Percentiles rank a stretch among this genome's conserved stretches.
Evolutionary conservation across 2,113 vertebrate species (phyloP).

Genomic region (Pseudorectes ferrugineus): DNA sequence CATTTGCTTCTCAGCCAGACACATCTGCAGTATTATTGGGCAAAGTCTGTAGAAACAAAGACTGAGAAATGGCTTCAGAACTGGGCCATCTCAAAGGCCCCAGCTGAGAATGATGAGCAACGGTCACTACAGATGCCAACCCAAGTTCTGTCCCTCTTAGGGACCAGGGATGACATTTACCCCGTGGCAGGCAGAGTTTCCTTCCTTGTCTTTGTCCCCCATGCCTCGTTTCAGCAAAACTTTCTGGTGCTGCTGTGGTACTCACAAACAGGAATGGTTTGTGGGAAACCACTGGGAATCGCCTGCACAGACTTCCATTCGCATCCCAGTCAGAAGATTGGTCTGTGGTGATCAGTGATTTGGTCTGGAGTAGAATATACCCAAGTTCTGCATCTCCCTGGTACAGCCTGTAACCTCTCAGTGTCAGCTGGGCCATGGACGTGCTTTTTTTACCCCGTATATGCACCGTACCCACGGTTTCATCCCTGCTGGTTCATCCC

Average conservation of each 20-base stretch:
- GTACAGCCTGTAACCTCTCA: not conserved
- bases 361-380: not conserved
- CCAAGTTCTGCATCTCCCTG: not conserved
- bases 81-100: not conserved
- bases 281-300: not conserved
- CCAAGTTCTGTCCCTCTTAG: not conserved
- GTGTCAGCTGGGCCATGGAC: not conserved
- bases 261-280: not conserved
- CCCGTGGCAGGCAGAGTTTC: accelerated
- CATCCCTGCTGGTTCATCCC: not conserved
- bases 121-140: not conserved
- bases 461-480: not conserved
- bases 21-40: not conserved
- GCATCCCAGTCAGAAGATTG: not conserved
- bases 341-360: not conserved
- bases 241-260: not conserved
- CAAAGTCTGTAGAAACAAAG: not conserved
- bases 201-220: not conserved
- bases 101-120: not conserved
- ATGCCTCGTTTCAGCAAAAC: not conserved
- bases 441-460: not conserved
- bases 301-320: not conserved
- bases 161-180: not conserved
- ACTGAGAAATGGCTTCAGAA: not conserved
- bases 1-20: not conserved